Evolutionary conservation across 2,888 invertebrate species (phyloP), one percentile per base, ranked within the genome.

Genomic region (Cylloceria caligata): DNA sequence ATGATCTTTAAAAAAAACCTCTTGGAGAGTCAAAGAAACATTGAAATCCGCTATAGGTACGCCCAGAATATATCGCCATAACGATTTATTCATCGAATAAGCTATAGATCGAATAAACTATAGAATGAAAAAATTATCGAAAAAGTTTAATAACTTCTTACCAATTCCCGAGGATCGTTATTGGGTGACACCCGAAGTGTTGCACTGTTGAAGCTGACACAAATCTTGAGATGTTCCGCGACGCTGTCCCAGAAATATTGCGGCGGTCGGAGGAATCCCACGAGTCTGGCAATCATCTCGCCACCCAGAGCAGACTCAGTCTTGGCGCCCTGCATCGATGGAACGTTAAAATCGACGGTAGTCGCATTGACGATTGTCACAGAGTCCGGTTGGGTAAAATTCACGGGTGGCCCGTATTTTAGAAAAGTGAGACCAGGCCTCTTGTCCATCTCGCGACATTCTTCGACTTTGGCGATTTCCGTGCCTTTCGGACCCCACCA

Each of bases 401-500:
- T 97, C 0, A 97, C 96, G 0, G 98, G 98, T 90, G 97, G 96
- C 87, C 97, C 96, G 92, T 98, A 98, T 87, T 97, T 96, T 27
- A 98, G 94, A 87, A 97, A 97, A 0, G 98, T 98, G 2, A 98
- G 94, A 0, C 98, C 99, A 0, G 98, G 98, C 27, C 98, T 94
- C 84, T 95, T 95, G 91, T 97, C 97, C 86, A 96, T 93, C 68
- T 95, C 93, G 78, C 97, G 96, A 90, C 98, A 98, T 89, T 97
- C 95, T 36, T 96, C 95, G 0, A 97, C 96, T 47, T 94, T 93
- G 0, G 95, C 94, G 30, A 97, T 95, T 92, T 96, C 96, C 0
- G 96, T 96, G 21, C 97, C 98, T 80, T 96, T 96, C 0, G 95
- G 93, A 2, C 97, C 97, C 98, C 98, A 98, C 98, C 98, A 98